Base-by-base conservation (phyloP, 2,888 invertebrate species). In the Pandemis cinnamomeana region DNA sequence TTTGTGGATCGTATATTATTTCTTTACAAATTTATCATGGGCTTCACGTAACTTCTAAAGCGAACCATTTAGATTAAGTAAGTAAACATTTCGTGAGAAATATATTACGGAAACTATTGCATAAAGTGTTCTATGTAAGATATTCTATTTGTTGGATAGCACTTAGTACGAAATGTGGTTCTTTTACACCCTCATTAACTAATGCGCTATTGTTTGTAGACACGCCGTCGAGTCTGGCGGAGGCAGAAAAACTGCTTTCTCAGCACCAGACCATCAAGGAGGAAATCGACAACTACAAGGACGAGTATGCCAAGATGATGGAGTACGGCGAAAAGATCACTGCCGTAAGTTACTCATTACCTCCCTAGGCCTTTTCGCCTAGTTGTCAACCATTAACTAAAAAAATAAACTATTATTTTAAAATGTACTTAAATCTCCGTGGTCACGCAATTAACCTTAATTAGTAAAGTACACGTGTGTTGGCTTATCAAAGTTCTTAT, bases 251-350 rank as follows among this genome's bases (percentile, higher is more conserved):
- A 87, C 95, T 99, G 20, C 95, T 99, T 64, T 98, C 98, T 66
- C 99, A 99, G 91, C 99, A 99, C 94, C 99, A 99, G 94, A 98
- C 98, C 81, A 99, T 99, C 87, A 97, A 98, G 87, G 99, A 99
- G 89, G 99, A 99, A 94, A 99, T 99, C 84, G 99, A 99, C 90
- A 99, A 99, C 87, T 99, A 99, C 92, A 98, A 97, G 71, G 99
- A 99, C 85, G 99, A 99, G 89, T 99, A 99, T 87, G 97, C 97
- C 83, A 98, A 98, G 95, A 99, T 99, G 99, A 99, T 99, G 98
- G 99, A 99, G 86, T 99, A 99, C 86, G 99, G 99, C 60, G 99
- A 99, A 90, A 96, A 97, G 84, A 96, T 99, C 80, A 99, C 99
- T 68, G 96, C 97, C 75, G 96, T 96, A 78, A 93, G 95, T 80